Base-by-base conservation (phyloP, 2,113 vertebrate genomes). In the Maccullochella peelii region DNA sequence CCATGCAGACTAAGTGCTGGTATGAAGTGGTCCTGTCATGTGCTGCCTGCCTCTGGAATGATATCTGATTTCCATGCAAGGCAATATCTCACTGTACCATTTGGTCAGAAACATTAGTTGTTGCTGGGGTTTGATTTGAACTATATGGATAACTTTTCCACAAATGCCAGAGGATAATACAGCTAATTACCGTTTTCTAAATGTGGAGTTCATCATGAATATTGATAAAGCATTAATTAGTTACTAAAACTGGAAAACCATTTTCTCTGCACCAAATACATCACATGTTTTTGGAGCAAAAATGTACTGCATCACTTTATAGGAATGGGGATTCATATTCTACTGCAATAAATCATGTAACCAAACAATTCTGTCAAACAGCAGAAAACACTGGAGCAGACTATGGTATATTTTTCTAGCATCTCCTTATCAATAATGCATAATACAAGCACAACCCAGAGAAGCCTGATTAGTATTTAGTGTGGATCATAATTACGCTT, bases 151-250 rank as follows among this genome's bases (percentile, higher is more conserved):
- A 85, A 80, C 76, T 88, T 80, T 78, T 42, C 21, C 77, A 83
- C 77, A 91, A 92, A 94, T 94, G 90, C 94, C 92, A 91, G 89
- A 89, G 93, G 94, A 93, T 87, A 92, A 92, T 90, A 89, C 67
- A 87, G 90, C 91, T 93, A 90, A 94, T 94, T 94, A 93, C 84
- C 88, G 68, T 87, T 89, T 92, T 94, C 93, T 93, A 94, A 94
- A 94, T 89, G 89, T 90, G 90, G 94, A 92, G 82, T 94, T 91
- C 80, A 83, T 89, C 92, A 94, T 95, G 94, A 95, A 96, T 95
- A 95, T 96, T 96, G 94, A 95, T 96, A 93, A 93, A 90, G 87
- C 90, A 95, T 95, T 96, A 95, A 96, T 96, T 95, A 94, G 94
- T 89, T 95, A 87, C 94, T 94, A 95, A 94, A 95, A 95, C 83